Evolutionary conservation across 2,888 invertebrate genomes (phyloP).

Genomic region (Ariolimax columbianus): DNA sequence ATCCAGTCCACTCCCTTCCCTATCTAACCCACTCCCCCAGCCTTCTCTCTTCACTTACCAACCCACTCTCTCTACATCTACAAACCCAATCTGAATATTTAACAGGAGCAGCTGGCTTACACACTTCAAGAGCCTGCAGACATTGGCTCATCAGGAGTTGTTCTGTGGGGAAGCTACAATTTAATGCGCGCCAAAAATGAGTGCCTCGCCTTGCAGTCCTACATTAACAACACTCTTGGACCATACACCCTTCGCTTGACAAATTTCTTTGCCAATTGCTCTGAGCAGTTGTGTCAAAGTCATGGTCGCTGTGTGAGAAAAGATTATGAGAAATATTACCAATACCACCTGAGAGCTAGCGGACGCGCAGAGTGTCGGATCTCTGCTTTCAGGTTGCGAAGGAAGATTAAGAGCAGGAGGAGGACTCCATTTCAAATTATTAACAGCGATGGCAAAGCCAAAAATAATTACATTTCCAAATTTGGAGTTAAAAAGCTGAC

Average conservation of each 20-base stretch:
- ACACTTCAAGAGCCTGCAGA: slow-evolving; percentile 63
- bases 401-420: not conserved
- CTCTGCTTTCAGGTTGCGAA: slow-evolving; percentile 3
- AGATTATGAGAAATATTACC: slow-evolving; percentile 52
- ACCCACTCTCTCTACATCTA: not conserved
- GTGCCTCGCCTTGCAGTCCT: slow-evolving; percentile 59
- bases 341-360: slow-evolving; percentile 42
- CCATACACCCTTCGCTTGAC: slow-evolving; percentile 63
- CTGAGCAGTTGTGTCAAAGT: slow-evolving; percentile 54
- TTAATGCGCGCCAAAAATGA: slow-evolving; percentile 56
- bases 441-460: not conserved
- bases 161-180: slow-evolving; percentile 67
- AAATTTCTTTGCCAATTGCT: slow-evolving; percentile 54
- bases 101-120: slow-evolving; percentile 63
- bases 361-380: slow-evolving; percentile 36
- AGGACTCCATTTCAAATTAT: not conserved
- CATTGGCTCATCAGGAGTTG: slow-evolving; percentile 65
- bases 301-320: slow-evolving; percentile 62
- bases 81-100: not conserved
- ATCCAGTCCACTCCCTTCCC: too few relatives aligned
- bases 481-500: not conserved
- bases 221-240: slow-evolving; percentile 63
- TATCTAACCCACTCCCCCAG: too few relatives aligned
- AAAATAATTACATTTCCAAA: not conserved
- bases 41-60: not conserved